Evolutionary conservation across 2,113 vertebrate genomes (phyloP), one percentile per base, ranked within the genome.

Genomic region (Perca fluviatilis): DNA sequence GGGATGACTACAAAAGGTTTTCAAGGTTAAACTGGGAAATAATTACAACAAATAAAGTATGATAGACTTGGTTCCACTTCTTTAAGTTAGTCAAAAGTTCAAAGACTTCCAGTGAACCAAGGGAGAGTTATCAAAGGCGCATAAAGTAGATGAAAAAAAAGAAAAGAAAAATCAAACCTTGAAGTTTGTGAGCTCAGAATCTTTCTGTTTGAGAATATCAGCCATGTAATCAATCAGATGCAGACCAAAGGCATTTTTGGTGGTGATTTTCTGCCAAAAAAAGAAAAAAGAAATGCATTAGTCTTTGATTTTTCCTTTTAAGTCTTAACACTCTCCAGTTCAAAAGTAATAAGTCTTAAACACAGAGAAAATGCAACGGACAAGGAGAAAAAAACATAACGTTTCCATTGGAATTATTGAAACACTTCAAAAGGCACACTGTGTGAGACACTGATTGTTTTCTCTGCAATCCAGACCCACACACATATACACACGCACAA

Each of bases 211-310:
- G 74, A 99, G 95, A 82, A 99, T 97, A 18, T 99, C 96, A 0
- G 95, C 91, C 97, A 99, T 97, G 56, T 98, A 99, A 93, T 99
- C 98, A 60, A 99, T 99, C 76, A 99, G 93, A 88, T 99, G 97
- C 23, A 99, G 95, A 49, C 97, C 98, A 79, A 99, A 99, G 7
- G 96, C 98, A 64, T 99, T 99, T 92, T 98, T 99, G 0, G 96
- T 97, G 71, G 97, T 99, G 80, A 99, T 99, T 99, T 98, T 99
- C 98, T 99, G 83, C 7, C 12, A 47, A 74, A 53, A 79, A 72
- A 65, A 4, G 27, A n/a, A 30, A 49, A 76, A 9, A 64, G 6
- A 43, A 11, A 71, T 12, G 2, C 51, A 51, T 75, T 36, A 77
- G 0, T 69, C 0, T 66, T 70, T 56, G 8, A 47, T 69, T 36